These are phyloP conservation scores for Catagonus wagneri DNA, from an alignment of 2,113 vertebrate genomes.

Conservation along the genomic window DNA sequence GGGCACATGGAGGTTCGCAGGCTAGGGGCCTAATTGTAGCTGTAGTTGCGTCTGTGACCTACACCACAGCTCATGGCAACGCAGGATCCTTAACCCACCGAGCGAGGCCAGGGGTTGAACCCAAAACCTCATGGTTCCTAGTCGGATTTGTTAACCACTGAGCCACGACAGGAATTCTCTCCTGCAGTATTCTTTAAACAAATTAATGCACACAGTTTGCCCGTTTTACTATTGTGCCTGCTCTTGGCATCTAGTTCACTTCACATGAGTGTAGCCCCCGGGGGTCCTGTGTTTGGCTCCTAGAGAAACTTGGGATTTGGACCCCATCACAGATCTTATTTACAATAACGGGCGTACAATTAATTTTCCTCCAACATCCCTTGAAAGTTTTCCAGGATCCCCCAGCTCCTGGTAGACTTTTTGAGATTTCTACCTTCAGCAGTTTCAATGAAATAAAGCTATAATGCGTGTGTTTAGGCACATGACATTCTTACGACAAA, in stretches of 20 bases:
- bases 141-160: too few species aligned
- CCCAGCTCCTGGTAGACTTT: background rate
- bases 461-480: background rate
- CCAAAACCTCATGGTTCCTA: too few species aligned
- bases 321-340: background rate
- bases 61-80: too few species aligned
- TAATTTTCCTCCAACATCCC: background rate
- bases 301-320: background rate
- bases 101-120: too few species aligned
- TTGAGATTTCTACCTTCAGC: background rate
- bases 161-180: too few species aligned
- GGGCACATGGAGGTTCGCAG: too few species aligned
- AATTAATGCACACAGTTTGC: background rate
- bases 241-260: background rate
- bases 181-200: background rate
- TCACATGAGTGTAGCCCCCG: background rate
- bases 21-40: too few species aligned
- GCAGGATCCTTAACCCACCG: too few species aligned
- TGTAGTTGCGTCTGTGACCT: too few species aligned
- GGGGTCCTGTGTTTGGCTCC: background rate
- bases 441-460: background rate
- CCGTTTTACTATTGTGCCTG: background rate
- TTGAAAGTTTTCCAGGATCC: background rate
- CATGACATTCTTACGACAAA: background rate
- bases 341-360: background rate